Base-by-base conservation (phyloP, 2,888 invertebrate genomes). In the Thereva nobilitata region DNA sequence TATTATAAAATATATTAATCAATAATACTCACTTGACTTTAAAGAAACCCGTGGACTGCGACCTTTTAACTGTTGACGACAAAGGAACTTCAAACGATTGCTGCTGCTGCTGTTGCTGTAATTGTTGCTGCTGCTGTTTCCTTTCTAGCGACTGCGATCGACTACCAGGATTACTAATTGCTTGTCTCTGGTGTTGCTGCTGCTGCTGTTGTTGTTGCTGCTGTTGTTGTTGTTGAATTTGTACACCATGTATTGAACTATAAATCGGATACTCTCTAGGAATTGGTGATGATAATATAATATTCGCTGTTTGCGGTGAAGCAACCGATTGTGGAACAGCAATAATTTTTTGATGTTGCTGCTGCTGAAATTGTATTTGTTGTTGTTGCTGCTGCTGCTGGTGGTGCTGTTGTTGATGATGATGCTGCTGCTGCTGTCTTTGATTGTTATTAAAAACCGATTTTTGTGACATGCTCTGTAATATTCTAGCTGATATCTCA, bases 381-480 rank as follows among this genome's bases (percentile, higher is more conserved):
- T 59, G 59, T 9, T 50, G 55, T 41, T 54, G 54, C 40, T 52
- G 50, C 8, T 64, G 57, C 3, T 70, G 50, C 8, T 64, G 57
- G 2, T 70, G 70, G 7, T 68, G 72, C 41, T 72, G 71, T 35
- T 73, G 73, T 41, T 73, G 71, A 4, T 41, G 47, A 10, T 59
- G 65, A 35, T 44, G 50, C 44, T 55, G 45, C 35, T 74, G 74
- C 59, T 75, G 74, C 54, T 78, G 78, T 35, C 73, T 73, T 54
- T 73, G 73, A 64, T 74, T 72, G 54, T 75, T 75, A 70, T 75
- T 76, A 59, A 72, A 74, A 56, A 78, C 77, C 0, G 79, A 78
- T 69, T 81, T 81, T 66, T 80, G 80, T 0, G 80, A 80, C 77
- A 81, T 79, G 69, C 81, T 80, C 67, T 81, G 80, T 35, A 81